Percentiles rank a stretch among this genome's conserved stretches.
These are phyloP conservation scores for Mustela nigripes DNA, from an alignment of 2,113 vertebrate genomes.

Conservation along the genomic window DNA sequence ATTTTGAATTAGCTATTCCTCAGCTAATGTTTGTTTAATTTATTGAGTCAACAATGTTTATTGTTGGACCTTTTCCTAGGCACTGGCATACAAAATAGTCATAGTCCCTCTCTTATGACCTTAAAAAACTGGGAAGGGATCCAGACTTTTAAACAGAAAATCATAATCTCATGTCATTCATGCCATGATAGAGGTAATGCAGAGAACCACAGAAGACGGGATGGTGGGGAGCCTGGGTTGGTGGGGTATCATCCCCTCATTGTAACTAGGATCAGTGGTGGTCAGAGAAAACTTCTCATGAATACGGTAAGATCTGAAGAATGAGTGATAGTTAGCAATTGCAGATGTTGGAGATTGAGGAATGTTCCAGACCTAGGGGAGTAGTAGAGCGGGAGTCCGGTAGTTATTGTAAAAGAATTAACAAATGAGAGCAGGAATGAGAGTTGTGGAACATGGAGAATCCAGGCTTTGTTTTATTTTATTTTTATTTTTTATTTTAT, in stretches of 20 bases:
- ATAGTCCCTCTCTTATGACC: background rate
- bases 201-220: background rate
- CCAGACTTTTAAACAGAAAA: background rate
- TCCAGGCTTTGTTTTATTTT: background rate
- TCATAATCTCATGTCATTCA: background rate
- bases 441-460: background rate
- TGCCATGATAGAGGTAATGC: background rate
- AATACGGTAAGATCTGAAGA: background rate
- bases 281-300: background rate
- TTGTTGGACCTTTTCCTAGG: background rate
- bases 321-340: background rate
- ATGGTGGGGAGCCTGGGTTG: background rate
- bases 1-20: conserved; percentile 23
- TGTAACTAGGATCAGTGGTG: background rate
- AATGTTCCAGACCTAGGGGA: background rate
- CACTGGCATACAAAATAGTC: background rate
- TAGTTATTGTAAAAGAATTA: background rate
- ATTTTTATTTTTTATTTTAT: too few relatives aligned
- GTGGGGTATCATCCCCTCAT: background rate
- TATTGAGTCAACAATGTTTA: background rate
- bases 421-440: background rate
- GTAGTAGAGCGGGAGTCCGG: background rate
- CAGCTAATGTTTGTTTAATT: background rate
- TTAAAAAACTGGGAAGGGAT: background rate
- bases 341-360: background rate